A percentile compares a stretch with the other conserved stretches of the same genome.
These are phyloP conservation scores for Heteromurus nitidus DNA, from an alignment of 2,888 invertebrate genomes.

Conservation along the genomic window DNA sequence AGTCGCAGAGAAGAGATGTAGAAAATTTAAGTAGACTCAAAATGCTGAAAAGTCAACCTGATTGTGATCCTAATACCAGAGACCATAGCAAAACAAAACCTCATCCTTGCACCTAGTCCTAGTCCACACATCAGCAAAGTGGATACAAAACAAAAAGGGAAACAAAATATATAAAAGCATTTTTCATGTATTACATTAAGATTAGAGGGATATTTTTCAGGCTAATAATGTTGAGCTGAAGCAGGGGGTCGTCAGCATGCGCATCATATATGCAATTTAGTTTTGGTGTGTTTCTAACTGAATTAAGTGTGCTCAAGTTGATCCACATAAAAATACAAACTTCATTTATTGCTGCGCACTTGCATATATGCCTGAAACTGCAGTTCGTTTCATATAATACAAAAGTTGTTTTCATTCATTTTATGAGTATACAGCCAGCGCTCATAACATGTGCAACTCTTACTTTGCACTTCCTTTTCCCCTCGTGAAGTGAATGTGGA, in stretches of 20 bases:
- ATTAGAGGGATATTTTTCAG: neutral
- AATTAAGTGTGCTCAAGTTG: slow-evolving; percentile 13
- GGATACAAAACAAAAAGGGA: slow-evolving; percentile 5
- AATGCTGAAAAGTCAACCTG: neutral
- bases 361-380: neutral
- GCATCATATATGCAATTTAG: neutral
- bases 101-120: too few relatives aligned
- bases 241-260: too few relatives aligned
- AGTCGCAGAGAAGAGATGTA: slow-evolving; percentile 3
- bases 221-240: neutral
- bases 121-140: too few relatives aligned
- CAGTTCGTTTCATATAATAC: too few relatives aligned
- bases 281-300: slow-evolving; percentile 1
- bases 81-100: too few relatives aligned
- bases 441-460: too few relatives aligned
- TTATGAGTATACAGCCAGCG: too few relatives aligned
- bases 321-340: slow-evolving; percentile 9
- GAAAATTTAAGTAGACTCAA: neutral
- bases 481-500: neutral
- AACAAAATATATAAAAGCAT: slow-evolving; percentile 2
- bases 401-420: too few relatives aligned
- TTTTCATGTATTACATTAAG: neutral
- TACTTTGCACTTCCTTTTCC: neutral
- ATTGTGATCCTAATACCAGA: neutral
- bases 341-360: slow-evolving; percentile 6